A percentile compares a stretch with the other conserved stretches of the same genome.
Conservation (phyloP, 2,888 invertebrate genomes). For the Villa cingulata region DNA sequence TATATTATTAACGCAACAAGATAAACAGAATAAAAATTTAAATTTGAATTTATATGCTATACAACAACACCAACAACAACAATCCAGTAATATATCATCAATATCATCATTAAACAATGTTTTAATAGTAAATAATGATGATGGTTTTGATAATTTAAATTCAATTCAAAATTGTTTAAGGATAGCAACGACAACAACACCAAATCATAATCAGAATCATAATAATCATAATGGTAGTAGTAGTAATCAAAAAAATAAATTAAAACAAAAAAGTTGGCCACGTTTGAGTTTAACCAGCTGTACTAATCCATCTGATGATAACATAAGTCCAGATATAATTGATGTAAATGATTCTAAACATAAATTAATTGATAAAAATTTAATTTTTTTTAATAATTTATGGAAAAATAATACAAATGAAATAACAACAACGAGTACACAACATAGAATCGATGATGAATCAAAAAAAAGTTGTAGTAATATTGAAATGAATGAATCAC, state of each 20-base stretch:
- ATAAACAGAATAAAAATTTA: too few species aligned
- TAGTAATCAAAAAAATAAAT: neutral
- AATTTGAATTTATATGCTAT: too few species aligned
- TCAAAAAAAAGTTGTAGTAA: too few species aligned
- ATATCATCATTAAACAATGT: too few species aligned
- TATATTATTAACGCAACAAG: neutral
- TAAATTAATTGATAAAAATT: slow-evolving; percentile 31
- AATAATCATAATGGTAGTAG: neutral
- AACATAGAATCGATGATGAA: too few species aligned
- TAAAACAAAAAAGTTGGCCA: slow-evolving; percentile 13
- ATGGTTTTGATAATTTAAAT: too few species aligned
- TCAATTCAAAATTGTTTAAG: too few species aligned
- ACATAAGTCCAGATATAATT: slow-evolving; percentile 20
- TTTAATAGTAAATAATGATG: too few species aligned
- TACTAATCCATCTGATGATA: slow-evolving; percentile 13
- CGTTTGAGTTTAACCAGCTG: slow-evolving; percentile 10
- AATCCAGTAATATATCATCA: neutral
- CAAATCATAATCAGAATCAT: neutral
- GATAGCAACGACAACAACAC: too few species aligned
- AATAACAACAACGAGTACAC: neutral
- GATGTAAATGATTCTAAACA: slow-evolving; percentile 27
- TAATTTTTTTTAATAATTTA: slow-evolving; percentile 35
- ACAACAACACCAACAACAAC: slow-evolving; percentile 1
- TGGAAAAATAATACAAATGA: slow-evolving; percentile 18
- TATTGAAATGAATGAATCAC: too few species aligned